These are phyloP conservation scores for Scolopax mira DNA, from an alignment of 2,113 vertebrate species.

Conservation along the genomic window DNA sequence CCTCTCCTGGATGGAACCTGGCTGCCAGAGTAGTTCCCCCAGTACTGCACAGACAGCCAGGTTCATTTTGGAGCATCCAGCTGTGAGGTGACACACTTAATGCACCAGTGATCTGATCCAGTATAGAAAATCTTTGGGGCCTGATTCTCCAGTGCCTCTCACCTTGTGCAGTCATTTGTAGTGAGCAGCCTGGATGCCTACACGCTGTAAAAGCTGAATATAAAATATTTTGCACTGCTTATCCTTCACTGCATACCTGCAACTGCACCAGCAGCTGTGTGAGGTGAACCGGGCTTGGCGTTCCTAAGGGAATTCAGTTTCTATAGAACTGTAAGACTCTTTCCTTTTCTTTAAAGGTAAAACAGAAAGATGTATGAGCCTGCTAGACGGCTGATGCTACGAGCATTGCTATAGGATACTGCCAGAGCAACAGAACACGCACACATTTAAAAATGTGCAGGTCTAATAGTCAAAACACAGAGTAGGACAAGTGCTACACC, in stretches of 20 bases:
- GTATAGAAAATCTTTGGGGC: slow-evolving; percentile 59
- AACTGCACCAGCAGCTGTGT: background rate
- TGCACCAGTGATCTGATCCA: slow-evolving; percentile 58
- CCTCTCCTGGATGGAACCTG: slow-evolving; percentile 17
- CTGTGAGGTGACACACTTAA: slow-evolving; percentile 68
- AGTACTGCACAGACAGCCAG: background rate
- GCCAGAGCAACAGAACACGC: background rate
- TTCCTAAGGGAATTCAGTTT: background rate
- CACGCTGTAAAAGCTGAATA: slow-evolving; percentile 10
- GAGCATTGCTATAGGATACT: background rate
- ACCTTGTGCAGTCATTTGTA: slow-evolving; percentile 57
- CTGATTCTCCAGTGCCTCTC: slow-evolving; percentile 39
- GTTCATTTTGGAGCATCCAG: slow-evolving; percentile 63
- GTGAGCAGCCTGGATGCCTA: slow-evolving; percentile 6
- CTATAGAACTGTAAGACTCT: background rate
- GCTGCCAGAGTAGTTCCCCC: slow-evolving; percentile 14
- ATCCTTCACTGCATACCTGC: background rate
- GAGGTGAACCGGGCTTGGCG: background rate
- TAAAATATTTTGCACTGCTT: background rate
- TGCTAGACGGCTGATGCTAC: background rate
- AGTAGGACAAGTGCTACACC: background rate
- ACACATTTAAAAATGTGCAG: background rate
- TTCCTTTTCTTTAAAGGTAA: background rate
- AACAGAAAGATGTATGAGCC: background rate
- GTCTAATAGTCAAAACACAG: background rate